Evolutionary conservation across 1,140 invertebrate genomes (phyloP).

Genomic region (Monochamus saltuarius): DNA sequence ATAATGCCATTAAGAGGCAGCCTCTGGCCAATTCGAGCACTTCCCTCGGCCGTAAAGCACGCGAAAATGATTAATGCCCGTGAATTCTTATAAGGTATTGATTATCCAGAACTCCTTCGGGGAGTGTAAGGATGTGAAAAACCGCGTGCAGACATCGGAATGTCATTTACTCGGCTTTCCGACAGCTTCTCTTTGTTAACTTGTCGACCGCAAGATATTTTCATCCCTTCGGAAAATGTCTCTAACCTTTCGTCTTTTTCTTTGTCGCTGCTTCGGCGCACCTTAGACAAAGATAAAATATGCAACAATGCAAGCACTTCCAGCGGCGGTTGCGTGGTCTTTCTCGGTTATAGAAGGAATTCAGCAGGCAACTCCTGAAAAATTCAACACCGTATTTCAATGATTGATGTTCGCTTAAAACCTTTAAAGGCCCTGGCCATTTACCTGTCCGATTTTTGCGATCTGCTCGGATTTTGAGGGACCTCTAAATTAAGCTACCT

Average conservation of each 20-base stretch:
- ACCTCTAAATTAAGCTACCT: neutral
- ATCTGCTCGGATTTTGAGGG: slow-evolving; percentile 1
- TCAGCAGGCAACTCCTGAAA: slow-evolving; percentile 3
- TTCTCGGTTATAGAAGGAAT: slow-evolving; percentile 6
- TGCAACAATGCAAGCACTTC: neutral
- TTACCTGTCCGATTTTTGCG: neutral
- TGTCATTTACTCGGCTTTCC: slow-evolving; percentile 35
- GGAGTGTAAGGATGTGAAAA: slow-evolving; percentile 5
- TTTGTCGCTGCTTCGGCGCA: neutral
- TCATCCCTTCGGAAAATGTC: slow-evolving; percentile 26
- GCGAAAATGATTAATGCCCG: slow-evolving; percentile 5
- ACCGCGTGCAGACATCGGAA: slow-evolving; percentile 34
- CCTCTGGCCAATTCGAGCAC: neutral
- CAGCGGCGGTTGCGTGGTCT: neutral
- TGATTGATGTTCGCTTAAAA: slow-evolving; percentile 3
- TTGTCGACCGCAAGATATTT: slow-evolving; percentile 37
- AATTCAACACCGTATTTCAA: slow-evolving; percentile 6
- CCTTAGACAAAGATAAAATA: slow-evolving; percentile 3
- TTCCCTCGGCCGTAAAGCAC: too few relatives aligned
- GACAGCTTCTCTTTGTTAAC: slow-evolving; percentile 36
- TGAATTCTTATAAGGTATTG: neutral
- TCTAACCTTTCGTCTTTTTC: slow-evolving; percentile 6
- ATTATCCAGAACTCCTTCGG: too few relatives aligned
- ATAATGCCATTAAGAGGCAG: slow-evolving; percentile 1
- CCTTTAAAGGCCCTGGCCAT: neutral